These are phyloP conservation scores for Drosophila kambysellisi DNA, from an alignment of 2,888 invertebrate species.

Conservation along the genomic window DNA sequence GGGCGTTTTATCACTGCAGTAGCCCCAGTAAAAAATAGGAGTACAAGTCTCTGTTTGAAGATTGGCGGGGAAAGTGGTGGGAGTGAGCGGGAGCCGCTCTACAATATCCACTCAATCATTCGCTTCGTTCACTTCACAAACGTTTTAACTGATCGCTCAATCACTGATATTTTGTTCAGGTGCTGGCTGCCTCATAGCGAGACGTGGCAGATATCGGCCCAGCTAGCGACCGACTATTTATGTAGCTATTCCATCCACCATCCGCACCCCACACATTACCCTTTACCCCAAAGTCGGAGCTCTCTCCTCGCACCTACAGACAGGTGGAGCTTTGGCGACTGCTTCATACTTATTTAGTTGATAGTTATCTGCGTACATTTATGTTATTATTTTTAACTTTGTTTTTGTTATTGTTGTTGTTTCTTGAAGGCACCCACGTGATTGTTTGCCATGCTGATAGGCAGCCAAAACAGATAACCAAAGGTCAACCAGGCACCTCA, in stretches of 20 bases:
- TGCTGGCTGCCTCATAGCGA: conserved; percentile 41
- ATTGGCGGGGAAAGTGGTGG: not conserved
- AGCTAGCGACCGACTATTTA: conserved; percentile 12
- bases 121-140: conserved; percentile 62
- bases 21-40: conserved; percentile 14
- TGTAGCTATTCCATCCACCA: not conserved
- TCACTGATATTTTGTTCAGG: conserved; percentile 67
- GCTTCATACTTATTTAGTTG: conserved; percentile 42
- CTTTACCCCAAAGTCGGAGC: not conserved
- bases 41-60: conserved; percentile 12
- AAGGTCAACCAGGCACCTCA: conserved; percentile 36
- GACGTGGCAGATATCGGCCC: conserved; percentile 51
- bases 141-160: conserved; percentile 78
- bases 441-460: conserved; percentile 58
- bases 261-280: not conserved
- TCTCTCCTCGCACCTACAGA: conserved; percentile 4
- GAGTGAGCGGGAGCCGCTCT: conserved; percentile 50
- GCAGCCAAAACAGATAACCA: conserved; percentile 11
- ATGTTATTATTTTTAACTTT: not conserved
- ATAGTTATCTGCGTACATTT: conserved; percentile 37
- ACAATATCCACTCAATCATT: conserved; percentile 79
- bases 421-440: conserved; percentile 58
- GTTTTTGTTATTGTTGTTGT: not conserved
- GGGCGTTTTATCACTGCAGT: conserved; percentile 42
- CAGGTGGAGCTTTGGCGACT: conserved; percentile 21